A percentile compares a stretch with the other conserved stretches of the same genome.
Evolutionary conservation across 2,888 invertebrate genomes (phyloP).

Genomic region (Cryptus viduatorius): DNA sequence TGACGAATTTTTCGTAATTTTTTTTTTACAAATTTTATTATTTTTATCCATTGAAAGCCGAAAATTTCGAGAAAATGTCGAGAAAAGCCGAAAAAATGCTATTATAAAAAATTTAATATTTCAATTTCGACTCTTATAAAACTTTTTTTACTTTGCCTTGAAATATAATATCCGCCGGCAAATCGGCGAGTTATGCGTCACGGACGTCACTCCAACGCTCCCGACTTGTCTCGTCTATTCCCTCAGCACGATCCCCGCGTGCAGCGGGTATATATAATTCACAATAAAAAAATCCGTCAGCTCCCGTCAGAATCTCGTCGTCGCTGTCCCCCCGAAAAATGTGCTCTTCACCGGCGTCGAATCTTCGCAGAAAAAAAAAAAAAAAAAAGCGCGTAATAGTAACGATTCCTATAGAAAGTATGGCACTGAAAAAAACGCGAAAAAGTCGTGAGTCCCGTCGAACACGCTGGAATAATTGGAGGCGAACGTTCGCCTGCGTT

Average conservation of each 20-base stretch:
- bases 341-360: not conserved
- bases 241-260: not conserved
- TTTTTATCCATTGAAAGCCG: too few relatives aligned
- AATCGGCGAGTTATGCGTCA: constrained; percentile 38
- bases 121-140: not conserved
- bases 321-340: not conserved
- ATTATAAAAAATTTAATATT: not conserved
- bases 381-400: not conserved
- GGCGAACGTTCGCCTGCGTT: constrained; percentile 43
- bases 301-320: not conserved
- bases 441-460: constrained; percentile 61
- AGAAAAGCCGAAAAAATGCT: not conserved
- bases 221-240: not conserved
- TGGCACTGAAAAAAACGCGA: constrained; percentile 63
- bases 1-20: too few relatives aligned
- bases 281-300: not conserved
- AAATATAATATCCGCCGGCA: constrained; percentile 28
- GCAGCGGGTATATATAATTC: not conserved
- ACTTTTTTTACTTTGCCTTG: not conserved
- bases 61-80: too few relatives aligned
- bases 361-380: not conserved
- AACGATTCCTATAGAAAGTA: constrained; percentile 36
- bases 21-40: too few relatives aligned
- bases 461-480: constrained; percentile 68
- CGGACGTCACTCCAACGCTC: constrained; percentile 18